Percentiles rank a stretch among this genome's conserved stretches.
Evolutionary conservation across 2,113 vertebrate genomes (phyloP).

Genomic region (Cariama cristata): DNA sequence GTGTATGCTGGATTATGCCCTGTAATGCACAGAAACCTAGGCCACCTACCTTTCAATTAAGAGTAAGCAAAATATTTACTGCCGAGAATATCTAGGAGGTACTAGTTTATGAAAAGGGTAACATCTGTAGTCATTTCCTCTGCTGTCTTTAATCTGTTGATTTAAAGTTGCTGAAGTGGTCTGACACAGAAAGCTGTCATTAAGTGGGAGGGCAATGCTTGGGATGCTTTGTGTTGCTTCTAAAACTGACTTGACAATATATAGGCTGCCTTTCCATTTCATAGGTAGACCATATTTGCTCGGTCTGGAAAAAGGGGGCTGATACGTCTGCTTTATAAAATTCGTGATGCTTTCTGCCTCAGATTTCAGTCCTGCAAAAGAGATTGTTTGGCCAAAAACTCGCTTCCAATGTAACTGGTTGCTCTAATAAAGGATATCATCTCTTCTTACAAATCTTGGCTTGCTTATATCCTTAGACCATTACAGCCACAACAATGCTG

Average conservation of each 20-base stretch:
- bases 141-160: background rate
- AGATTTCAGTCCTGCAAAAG: background rate
- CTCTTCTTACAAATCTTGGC: background rate
- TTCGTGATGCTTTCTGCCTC: background rate
- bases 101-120: background rate
- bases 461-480: background rate
- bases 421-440: background rate
- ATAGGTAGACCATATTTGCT: background rate
- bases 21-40: background rate
- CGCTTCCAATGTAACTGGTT: background rate
- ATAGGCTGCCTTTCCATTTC: background rate
- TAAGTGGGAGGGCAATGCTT: background rate
- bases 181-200: background rate
- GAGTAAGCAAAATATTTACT: constrained; percentile 8
- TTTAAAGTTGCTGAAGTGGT: background rate
- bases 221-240: background rate
- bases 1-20: background rate
- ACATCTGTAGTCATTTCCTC: background rate
- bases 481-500: background rate
- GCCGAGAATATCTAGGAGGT: background rate
- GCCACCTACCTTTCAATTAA: background rate
- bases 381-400: background rate
- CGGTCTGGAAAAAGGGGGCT: background rate
- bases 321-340: background rate
- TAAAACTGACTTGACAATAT: background rate